These are phyloP conservation scores for Daubentonia madagascariensis DNA, from an alignment of 2,113 vertebrate genomes.

Conservation along the genomic window DNA sequence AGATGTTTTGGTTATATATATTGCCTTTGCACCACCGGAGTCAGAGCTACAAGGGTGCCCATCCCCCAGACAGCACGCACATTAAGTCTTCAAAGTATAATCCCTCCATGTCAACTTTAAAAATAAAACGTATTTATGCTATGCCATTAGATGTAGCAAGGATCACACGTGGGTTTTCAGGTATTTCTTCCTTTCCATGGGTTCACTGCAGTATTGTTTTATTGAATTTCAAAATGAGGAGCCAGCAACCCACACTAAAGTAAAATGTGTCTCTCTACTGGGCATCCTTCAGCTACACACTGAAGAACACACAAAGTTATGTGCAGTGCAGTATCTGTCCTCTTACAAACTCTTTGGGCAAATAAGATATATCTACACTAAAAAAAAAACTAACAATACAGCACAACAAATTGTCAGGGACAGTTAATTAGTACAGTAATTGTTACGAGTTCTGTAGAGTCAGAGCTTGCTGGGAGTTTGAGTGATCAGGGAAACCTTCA, in stretches of 20 bases:
- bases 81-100: not conserved
- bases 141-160: not conserved
- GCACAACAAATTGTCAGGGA: not conserved
- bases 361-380: not conserved
- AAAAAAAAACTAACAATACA: not conserved
- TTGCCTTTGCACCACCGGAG: no score
- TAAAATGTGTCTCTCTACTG: not conserved
- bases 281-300: not conserved
- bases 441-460: not conserved
- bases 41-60: no score
- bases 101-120: not conserved
- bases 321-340: not conserved
- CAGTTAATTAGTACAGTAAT: not conserved
- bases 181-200: no score
- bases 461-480: not conserved
- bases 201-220: not conserved
- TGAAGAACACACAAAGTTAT: not conserved
- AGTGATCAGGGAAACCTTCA: not conserved
- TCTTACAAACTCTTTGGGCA: not conserved
- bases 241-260: fast-evolving
- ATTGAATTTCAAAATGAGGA: not conserved
- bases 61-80: no score
- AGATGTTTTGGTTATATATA: no score
- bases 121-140: not conserved
- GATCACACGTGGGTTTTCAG: not conserved